Conservation (phyloP, 2,888 invertebrate species). For the Brachylomia viminalis region DNA sequence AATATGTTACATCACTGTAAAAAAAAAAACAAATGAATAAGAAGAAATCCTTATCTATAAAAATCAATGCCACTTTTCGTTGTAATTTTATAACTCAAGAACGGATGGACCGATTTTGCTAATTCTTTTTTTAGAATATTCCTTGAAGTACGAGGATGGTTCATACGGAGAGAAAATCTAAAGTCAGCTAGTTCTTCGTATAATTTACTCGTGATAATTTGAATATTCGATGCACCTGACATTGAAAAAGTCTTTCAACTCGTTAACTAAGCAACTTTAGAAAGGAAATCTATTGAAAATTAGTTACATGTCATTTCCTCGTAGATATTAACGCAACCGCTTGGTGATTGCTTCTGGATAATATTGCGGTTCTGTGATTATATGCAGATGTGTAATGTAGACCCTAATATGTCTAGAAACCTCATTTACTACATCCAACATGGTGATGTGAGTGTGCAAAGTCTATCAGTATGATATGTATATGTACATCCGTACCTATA, state of each 20-base stretch:
- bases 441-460: conserved; percentile 21
- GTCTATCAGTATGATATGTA: background rate
- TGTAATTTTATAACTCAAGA: too few relatives aligned
- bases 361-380: conserved; percentile 58
- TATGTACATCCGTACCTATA: background rate
- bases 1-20: conserved; percentile 24
- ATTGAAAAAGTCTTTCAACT: conserved; percentile 22
- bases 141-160: too few relatives aligned
- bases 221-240: conserved; percentile 13
- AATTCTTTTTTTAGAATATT: too few relatives aligned
- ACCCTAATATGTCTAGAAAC: conserved; percentile 47
- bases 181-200: too few relatives aligned
- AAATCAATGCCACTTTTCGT: too few relatives aligned
- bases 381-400: conserved; percentile 59
- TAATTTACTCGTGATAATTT: too few relatives aligned
- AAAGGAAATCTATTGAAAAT: conserved; percentile 69
- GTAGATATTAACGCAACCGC: conserved; percentile 47
- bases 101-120: too few relatives aligned
- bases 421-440: conserved; percentile 36
- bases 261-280: conserved; percentile 58
- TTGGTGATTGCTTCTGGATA: conserved; percentile 68
- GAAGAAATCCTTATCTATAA: conserved; percentile 34
- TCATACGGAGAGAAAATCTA: too few relatives aligned
- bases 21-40: conserved; percentile 1
- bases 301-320: conserved; percentile 67